A percentile compares a stretch with the other conserved stretches of the same genome.
Evolutionary conservation across 2,113 vertebrate species (phyloP).

Genomic region (Psilopsiagon aurifrons): DNA sequence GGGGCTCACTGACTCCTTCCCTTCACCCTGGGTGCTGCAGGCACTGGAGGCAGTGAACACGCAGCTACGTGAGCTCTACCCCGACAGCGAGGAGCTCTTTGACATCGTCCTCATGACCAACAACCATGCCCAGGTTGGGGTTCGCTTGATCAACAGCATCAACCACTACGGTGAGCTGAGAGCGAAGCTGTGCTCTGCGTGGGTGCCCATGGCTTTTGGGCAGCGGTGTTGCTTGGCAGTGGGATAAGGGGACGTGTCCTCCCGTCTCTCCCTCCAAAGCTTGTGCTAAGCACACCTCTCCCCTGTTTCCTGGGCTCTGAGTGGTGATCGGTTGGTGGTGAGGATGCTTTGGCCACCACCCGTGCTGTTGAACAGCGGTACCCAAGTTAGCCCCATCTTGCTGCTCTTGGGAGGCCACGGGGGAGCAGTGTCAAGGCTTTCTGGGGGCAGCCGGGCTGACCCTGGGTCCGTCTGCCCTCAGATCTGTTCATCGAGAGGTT

Average conservation of each 20-base stretch:
- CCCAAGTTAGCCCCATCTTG: too few species aligned
- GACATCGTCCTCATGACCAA: slow-evolving; percentile 96
- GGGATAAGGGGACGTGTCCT: neutral
- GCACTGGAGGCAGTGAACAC: slow-evolving; percentile 92
- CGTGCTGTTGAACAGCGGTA: fast-evolving
- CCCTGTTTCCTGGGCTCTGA: neutral
- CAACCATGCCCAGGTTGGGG: slow-evolving; percentile 91
- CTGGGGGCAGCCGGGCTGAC: neutral
- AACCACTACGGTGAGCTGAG: slow-evolving; percentile 88
- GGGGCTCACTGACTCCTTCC: neutral
- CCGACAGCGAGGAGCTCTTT: slow-evolving; percentile 91
- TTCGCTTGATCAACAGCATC: slow-evolving; percentile 95
- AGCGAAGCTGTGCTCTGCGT: fast-evolving
- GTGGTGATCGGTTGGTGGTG: neutral
- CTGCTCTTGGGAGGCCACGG: fast-evolving
- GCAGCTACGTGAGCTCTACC: slow-evolving; percentile 87
- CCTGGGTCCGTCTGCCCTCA: neutral
- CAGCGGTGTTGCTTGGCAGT: fast-evolving
- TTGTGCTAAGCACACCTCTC: fast-evolving
- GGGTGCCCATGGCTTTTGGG: neutral
- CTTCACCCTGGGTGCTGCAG: slow-evolving; percentile 64
- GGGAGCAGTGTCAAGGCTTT: neutral
- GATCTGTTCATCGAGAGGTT: slow-evolving; percentile 93
- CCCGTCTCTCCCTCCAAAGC: neutral
- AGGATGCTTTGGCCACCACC: neutral